phyloP scores from a whole-genome alignment of 2,113 vertebrate genomes.

The Lophochroa leadbeateri region DNA sequence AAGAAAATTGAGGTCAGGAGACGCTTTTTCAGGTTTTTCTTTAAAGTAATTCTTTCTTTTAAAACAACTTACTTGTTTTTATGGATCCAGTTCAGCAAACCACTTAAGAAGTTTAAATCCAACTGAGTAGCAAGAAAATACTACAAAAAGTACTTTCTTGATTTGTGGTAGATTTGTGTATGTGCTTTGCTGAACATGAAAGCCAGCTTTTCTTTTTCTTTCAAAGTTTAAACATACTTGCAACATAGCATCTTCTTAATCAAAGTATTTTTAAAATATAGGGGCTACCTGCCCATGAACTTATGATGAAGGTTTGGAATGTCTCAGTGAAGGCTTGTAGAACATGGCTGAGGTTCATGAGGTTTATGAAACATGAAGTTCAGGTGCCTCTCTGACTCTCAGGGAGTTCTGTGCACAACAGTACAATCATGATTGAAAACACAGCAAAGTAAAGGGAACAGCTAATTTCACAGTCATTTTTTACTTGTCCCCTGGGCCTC shows the following conservation, averaged over 20 bases:
- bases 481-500: not conserved
- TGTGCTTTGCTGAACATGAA: not conserved
- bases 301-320: not conserved
- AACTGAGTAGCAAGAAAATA: not conserved
- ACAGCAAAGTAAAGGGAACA: not conserved
- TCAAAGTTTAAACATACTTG: not conserved
- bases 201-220: not conserved
- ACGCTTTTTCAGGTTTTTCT: not conserved
- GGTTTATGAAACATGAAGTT: not conserved
- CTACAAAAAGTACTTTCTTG: not conserved
- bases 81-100: slow-evolving; percentile 18
- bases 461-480: not conserved
- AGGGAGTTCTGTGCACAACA: not conserved
- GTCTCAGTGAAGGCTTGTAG: not conserved
- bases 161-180: not conserved
- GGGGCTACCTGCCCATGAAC: not conserved
- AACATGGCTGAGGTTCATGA: not conserved
- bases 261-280: not conserved
- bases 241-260: not conserved
- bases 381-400: not conserved
- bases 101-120: not conserved
- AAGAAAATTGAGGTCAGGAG: slow-evolving; percentile 32
- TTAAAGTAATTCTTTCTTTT: slow-evolving; percentile 4
- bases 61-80: slow-evolving; percentile 36
- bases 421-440: not conserved